These are phyloP conservation scores for Saimiri boliviensis DNA, from an alignment of 2,113 vertebrate genomes.

Conservation along the genomic window DNA sequence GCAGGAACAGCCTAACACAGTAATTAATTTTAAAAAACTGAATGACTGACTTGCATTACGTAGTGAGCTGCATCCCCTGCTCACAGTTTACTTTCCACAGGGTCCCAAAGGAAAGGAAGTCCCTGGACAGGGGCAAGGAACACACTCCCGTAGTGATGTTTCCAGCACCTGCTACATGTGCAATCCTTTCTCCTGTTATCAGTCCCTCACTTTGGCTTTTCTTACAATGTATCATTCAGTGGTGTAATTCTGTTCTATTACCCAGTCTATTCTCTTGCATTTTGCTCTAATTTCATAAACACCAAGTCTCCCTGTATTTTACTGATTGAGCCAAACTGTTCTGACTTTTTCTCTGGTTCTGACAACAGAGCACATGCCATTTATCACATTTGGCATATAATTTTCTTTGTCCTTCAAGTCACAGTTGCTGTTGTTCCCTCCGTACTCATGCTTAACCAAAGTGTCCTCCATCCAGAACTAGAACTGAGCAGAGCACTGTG, in stretches of 20 bases:
- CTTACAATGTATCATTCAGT: neutral
- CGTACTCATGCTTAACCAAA: too few relatives aligned
- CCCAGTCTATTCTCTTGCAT: neutral
- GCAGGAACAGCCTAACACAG: too few relatives aligned
- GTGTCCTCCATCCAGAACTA: neutral
- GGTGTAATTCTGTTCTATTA: too few relatives aligned
- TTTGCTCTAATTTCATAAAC: neutral
- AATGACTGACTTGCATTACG: neutral
- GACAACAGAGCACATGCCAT: neutral
- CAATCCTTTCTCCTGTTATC: neutral
- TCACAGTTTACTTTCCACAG: neutral
- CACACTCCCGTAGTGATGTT: too few relatives aligned
- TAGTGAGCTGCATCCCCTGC: neutral
- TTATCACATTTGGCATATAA: neutral
- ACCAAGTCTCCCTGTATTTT: neutral
- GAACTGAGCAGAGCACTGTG: neutral
- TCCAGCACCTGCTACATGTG: neutral
- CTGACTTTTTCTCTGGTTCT: neutral
- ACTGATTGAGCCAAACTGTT: neutral
- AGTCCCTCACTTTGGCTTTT: neutral
- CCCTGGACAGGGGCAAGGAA: neutral
- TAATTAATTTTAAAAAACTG: neutral
- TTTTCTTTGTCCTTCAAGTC: neutral
- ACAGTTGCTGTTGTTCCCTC: too few relatives aligned
- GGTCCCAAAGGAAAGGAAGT: neutral